phyloP scores from a whole-genome alignment of 2,113 vertebrate species.

The Talpa occidentalis region DNA sequence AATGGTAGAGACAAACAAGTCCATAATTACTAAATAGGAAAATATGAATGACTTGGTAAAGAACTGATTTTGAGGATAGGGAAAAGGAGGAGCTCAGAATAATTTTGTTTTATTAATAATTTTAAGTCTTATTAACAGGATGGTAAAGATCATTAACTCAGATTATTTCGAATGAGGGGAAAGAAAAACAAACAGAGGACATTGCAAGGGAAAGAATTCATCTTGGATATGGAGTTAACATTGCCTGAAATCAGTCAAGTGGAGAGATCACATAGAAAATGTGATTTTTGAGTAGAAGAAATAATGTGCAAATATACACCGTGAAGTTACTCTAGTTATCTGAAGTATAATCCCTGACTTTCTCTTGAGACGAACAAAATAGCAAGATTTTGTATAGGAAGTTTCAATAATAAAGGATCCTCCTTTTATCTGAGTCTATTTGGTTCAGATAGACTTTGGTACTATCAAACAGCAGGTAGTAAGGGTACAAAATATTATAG shows the following conservation, averaged over 20 bases:
- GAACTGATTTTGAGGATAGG: neutral
- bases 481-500: neutral
- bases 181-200: neutral
- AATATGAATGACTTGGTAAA: neutral
- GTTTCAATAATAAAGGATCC: neutral
- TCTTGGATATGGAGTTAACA: neutral
- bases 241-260: neutral
- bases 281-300: neutral
- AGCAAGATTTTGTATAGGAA: neutral
- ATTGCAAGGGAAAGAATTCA: neutral
- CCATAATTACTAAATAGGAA: neutral
- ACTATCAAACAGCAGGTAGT: neutral
- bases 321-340: neutral
- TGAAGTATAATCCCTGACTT: constrained; percentile 7
- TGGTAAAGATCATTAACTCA: neutral
- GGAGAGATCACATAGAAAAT: neutral
- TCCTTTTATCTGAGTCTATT: neutral
- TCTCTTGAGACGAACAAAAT: neutral
- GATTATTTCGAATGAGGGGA: neutral
- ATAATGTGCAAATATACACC: neutral
- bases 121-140: neutral
- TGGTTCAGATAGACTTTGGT: neutral
- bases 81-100: neutral
- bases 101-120: no score
- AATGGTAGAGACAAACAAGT: neutral